phyloP scores from a whole-genome alignment of 2,888 invertebrate genomes.

The Tachina grossa region DNA sequence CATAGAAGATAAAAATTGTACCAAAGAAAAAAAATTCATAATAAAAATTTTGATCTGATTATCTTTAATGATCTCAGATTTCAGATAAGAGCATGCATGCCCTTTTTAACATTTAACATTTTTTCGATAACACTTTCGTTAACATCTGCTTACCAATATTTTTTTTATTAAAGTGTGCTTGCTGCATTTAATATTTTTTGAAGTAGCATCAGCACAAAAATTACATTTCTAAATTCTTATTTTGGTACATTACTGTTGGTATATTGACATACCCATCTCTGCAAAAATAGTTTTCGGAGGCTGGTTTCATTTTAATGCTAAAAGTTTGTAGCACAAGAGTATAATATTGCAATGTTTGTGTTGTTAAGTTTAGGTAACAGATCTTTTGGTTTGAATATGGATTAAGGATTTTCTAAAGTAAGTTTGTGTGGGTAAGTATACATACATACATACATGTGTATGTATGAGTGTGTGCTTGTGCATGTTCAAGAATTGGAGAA shows the following conservation, averaged over 20 bases:
- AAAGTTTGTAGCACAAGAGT: conserved; percentile 38
- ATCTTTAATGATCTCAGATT: too few relatives aligned
- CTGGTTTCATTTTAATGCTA: conserved; percentile 32
- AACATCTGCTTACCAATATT: too few relatives aligned
- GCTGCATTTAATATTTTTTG: neutral
- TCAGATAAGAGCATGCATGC: too few relatives aligned
- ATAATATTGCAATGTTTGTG: conserved; percentile 45
- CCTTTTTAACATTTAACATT: too few relatives aligned
- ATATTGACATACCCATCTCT: neutral
- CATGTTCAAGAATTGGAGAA: conserved; percentile 21
- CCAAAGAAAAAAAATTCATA: too few relatives aligned
- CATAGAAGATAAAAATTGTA: too few relatives aligned
- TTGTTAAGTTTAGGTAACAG: conserved; percentile 69
- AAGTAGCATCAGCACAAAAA: neutral
- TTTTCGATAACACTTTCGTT: too few relatives aligned
- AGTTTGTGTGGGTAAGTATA: neutral
- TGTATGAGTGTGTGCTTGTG: neutral
- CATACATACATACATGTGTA: conserved; percentile 14
- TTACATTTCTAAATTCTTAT: too few relatives aligned
- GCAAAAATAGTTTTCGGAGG: neutral
- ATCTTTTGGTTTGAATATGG: conserved; percentile 69
- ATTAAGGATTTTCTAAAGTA: conserved; percentile 64
- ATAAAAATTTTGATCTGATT: too few relatives aligned
- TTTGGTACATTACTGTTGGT: too few relatives aligned
- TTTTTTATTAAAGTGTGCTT: too few relatives aligned